These are phyloP conservation scores for Phataginus tricuspis DNA, from an alignment of 2,797 vertebrate species.

Conservation along the genomic window DNA sequence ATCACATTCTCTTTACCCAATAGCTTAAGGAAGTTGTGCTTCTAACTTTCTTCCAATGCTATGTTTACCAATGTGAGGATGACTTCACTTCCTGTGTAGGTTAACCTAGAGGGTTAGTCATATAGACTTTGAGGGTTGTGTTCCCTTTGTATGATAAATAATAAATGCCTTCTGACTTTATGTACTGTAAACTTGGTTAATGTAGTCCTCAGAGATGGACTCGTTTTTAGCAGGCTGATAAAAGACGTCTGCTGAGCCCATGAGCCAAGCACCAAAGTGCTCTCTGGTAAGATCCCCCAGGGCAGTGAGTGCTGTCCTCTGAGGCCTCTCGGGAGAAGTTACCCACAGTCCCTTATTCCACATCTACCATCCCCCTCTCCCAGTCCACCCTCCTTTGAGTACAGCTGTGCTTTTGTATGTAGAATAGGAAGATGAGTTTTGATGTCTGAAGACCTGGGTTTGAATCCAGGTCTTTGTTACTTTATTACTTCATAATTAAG, in stretches of 20 bases:
- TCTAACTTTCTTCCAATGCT: neutral
- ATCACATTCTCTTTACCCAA: neutral
- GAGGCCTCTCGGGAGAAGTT: neutral
- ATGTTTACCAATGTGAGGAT: neutral
- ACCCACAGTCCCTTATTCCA: neutral
- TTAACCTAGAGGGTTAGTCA: neutral
- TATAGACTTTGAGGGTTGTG: neutral
- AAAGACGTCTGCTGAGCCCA: neutral
- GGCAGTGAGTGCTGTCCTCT: neutral
- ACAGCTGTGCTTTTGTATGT: neutral
- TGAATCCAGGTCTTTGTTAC: neutral
- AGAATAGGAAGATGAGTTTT: neutral
- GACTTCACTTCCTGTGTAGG: neutral
- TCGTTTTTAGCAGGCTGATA: neutral
- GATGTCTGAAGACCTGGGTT: neutral
- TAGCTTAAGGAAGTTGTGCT: neutral
- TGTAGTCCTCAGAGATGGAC: neutral
- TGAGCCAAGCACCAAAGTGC: neutral
- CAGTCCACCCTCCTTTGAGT: neutral
- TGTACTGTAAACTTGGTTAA: neutral
- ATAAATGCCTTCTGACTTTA: neutral
- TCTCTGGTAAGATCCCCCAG: neutral
- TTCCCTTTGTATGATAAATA: neutral
- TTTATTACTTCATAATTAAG: neutral
- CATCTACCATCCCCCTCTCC: neutral